Evolutionary conservation across 1,140 invertebrate species (phyloP), one percentile per base, ranked within the genome.

Genomic region (Drosophila bocqueti): DNA sequence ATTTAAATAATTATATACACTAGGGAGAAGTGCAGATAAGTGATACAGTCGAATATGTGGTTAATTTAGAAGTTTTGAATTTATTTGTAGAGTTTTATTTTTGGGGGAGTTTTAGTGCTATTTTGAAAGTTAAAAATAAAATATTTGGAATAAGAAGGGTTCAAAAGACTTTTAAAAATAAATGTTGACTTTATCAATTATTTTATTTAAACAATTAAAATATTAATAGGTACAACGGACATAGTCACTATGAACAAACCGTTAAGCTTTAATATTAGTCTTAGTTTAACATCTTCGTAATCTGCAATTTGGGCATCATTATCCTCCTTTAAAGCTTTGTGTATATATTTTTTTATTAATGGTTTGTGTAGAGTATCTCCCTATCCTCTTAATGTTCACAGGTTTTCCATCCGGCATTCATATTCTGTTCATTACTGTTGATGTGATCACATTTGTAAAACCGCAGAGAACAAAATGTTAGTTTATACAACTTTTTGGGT

Each of bases 391-490:
- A 4, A n/a, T 38, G 40, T 31, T 6, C 1, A 1, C 21, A n/a
- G 11, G 13, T 36, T 57, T 50, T 26, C 34, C 47, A 46, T 58
- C 34, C 34, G 40, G 40, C 43, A 61, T 62, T 57, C 54, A 46
- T 49, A 40, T 62, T 59, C 43, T 57, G 58, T 60, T 69, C 58
- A 49, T 77, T 60, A 38, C 76, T 59, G 75, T 79, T 79, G 76
- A 79, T 79, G 65, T 59, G 69, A 79, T 79, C 67, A 69, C 75
- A 76, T 76, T 86, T 89, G 61, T 81, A 66, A 69, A 83, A 83
- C 83, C 79, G 42, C 78, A 85, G 78, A 79, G 71, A 73, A 79
- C 77, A 55, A 89, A 87, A 89, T 81, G 73, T 77, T 89, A 89
- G 84, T 78, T 78, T 67, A 68, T 63, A 45, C 60, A 64, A 72